Percentiles rank a stretch among this genome's conserved stretches.
Conservation (phyloP, 2,888 invertebrate genomes). For the Lepeophtheirus nordmannii region DNA sequence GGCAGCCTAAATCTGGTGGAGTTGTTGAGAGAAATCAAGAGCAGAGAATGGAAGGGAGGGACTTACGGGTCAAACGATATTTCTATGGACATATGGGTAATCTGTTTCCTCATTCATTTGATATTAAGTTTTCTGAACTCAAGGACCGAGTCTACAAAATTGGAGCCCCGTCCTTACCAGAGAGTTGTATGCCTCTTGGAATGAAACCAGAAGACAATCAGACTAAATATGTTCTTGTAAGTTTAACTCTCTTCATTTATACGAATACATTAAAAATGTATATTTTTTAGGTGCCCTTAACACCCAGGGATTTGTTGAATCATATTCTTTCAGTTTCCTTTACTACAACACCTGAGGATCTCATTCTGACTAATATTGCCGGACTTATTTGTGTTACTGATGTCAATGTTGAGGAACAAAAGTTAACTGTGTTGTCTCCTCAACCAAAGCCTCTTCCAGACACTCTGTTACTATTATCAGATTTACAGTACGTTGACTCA, state of each 20-base stretch:
- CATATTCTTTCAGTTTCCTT: conserved; percentile 77
- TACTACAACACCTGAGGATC: conserved; percentile 61
- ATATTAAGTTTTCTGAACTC: conserved; percentile 42
- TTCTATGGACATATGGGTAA: conserved; percentile 61
- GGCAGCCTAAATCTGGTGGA: conserved; percentile 88
- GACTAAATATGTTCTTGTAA: conserved; percentile 51
- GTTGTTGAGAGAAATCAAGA: conserved; percentile 38
- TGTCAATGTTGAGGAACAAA: conserved; percentile 71
- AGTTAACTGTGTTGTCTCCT: conserved; percentile 74
- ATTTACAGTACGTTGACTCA: conserved; percentile 86
- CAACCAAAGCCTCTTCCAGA: conserved; percentile 83
- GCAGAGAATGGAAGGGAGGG: conserved; percentile 9
- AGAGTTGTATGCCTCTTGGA: conserved; percentile 88
- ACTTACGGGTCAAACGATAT: conserved; percentile 62
- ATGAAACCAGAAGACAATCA: conserved; percentile 77
- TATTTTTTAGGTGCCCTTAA: not conserved
- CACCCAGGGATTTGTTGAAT: conserved; percentile 48
- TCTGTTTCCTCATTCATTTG: conserved; percentile 83
- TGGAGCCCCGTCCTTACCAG: conserved; percentile 79
- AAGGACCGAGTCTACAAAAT: conserved; percentile 65
- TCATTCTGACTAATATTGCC: conserved; percentile 67
- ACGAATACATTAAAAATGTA: not conserved
- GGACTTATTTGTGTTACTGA: conserved; percentile 46
- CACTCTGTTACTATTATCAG: conserved; percentile 67
- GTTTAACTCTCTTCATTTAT: not conserved